Conservation (phyloP, 2,888 invertebrate species). For the Polietes domitor region DNA sequence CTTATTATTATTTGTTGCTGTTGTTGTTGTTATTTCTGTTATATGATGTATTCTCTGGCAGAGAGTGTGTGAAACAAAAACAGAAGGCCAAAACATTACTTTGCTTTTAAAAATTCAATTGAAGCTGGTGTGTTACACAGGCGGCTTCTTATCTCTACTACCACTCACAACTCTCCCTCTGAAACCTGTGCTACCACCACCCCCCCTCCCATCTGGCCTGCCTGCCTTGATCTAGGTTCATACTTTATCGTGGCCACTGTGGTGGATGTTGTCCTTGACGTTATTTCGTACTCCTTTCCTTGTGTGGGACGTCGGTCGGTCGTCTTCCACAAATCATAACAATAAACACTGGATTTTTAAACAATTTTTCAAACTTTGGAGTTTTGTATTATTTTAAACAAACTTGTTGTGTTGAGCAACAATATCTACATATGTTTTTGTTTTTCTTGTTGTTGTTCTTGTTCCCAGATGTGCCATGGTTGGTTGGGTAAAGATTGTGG, state of each 20-base stretch:
- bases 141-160: neutral
- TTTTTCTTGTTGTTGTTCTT: neutral
- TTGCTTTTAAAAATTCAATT: slow-evolving; percentile 27
- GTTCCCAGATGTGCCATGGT: neutral
- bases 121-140: neutral
- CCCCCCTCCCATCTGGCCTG: neutral
- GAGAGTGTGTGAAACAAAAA: too few species aligned
- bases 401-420: neutral
- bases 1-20: slow-evolving; percentile 32
- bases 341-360: neutral
- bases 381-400: slow-evolving; percentile 1
- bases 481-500: neutral
- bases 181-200: too few species aligned
- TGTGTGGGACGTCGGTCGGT: neutral
- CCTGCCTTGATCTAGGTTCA: neutral
- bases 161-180: too few species aligned
- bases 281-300: neutral
- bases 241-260: neutral
- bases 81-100: slow-evolving; percentile 31
- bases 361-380: neutral
- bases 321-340: slow-evolving; percentile 12
- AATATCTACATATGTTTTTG: slow-evolving; percentile 18
- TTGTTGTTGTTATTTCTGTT: slow-evolving; percentile 29
- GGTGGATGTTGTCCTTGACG: neutral
- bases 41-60: too few species aligned